Percentiles rank a stretch among this genome's conserved stretches.
Conservation (phyloP, 2,113 vertebrate genomes). For the Alligator sinensis region DNA sequence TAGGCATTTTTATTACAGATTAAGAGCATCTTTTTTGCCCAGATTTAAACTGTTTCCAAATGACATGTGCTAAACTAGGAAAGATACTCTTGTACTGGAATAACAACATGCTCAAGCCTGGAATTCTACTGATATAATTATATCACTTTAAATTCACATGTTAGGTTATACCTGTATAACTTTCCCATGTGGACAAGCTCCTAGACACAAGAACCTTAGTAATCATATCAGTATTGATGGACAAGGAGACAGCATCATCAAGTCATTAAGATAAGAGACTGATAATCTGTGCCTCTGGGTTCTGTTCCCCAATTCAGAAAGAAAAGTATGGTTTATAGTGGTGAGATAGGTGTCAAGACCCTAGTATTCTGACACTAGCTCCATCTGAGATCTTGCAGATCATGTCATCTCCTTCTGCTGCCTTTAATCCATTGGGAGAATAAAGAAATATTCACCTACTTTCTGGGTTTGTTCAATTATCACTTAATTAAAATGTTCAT, state of each 20-base stretch:
- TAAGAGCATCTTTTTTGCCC: background rate
- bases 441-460: background rate
- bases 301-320: slow-evolving; percentile 3
- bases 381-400: background rate
- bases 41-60: slow-evolving; percentile 19
- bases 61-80: background rate
- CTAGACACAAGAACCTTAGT: slow-evolving; percentile 16
- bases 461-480: background rate
- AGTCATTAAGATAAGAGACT: background rate
- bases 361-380: background rate
- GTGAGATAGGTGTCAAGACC: background rate
- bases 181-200: background rate
- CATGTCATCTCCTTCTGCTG: background rate
- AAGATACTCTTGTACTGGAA: slow-evolving; percentile 31
- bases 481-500: background rate
- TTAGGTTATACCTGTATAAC: background rate
- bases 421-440: background rate
- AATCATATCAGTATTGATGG: slow-evolving; percentile 29
- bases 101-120: background rate
- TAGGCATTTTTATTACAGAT: background rate
- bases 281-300: slow-evolving; percentile 9
- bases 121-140: background rate
- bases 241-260: slow-evolving; percentile 17
- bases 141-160: background rate
- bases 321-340: background rate